Conservation (phyloP, 2,797 vertebrate genomes). For the Muscicapa striata region DNA sequence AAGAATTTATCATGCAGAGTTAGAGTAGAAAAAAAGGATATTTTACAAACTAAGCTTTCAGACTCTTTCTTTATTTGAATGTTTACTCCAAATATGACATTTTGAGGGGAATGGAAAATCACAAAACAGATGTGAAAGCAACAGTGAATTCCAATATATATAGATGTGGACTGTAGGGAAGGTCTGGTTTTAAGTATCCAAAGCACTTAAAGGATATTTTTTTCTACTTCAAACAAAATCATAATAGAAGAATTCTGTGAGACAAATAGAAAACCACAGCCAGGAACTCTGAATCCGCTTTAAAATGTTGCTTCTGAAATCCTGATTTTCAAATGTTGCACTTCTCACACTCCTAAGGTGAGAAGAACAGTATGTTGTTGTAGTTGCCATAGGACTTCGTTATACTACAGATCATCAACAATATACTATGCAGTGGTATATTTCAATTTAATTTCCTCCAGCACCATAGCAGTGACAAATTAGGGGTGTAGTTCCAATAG, state of each 20-base stretch:
- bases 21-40: background rate
- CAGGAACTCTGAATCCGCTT: background rate
- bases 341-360: background rate
- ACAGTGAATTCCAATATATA: background rate
- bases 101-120: background rate
- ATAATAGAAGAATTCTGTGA: background rate
- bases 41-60: background rate
- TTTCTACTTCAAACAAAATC: background rate
- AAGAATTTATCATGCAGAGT: background rate
- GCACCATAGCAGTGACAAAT: background rate
- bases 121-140: background rate
- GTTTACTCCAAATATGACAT: background rate
- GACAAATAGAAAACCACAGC: background rate
- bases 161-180: background rate
- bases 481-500: background rate
- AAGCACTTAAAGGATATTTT: background rate
- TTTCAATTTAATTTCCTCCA: background rate
- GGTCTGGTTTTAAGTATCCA: background rate
- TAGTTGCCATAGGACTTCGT: background rate
- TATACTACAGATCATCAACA: background rate
- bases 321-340: background rate
- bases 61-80: background rate
- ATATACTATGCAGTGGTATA: background rate
- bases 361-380: rapidly evolving
- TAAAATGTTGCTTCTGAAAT: background rate